Evolutionary conservation across 1,140 invertebrate species (phyloP).

Genomic region (Tetranychus urticae): DNA sequence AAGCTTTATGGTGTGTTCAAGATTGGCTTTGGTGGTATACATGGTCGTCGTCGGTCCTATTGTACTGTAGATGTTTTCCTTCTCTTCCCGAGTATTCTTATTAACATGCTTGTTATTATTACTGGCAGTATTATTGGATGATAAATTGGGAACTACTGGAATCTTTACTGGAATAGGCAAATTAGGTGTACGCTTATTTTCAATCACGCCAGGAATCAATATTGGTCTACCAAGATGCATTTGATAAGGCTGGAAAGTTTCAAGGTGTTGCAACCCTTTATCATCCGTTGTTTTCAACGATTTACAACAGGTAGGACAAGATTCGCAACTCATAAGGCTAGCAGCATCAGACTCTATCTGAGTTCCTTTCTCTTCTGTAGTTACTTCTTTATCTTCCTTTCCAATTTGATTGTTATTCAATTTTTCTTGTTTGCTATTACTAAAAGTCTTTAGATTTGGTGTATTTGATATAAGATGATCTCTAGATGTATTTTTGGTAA

Average conservation of each 20-base stretch:
- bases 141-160: not conserved
- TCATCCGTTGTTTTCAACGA: not conserved
- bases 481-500: no score
- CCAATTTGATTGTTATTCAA: not conserved
- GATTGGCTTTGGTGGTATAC: constrained; percentile 45
- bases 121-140: no score
- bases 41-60: constrained; percentile 24
- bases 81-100: not conserved
- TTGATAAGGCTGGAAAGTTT: no score
- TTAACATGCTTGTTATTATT: not conserved
- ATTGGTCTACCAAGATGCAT: no score
- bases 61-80: not conserved
- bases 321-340: constrained; percentile 15
- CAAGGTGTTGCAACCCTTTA: no score
- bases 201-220: not conserved
- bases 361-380: constrained; percentile 15
- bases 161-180: no score
- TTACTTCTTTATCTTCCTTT: not conserved
- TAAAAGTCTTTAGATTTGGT: not conserved
- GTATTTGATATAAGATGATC: no score
- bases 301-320: constrained; percentile 13
- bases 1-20: constrained; percentile 42
- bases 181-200: not conserved
- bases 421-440: not conserved
- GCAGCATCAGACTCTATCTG: constrained; percentile 18